These are phyloP conservation scores for Trachemys scripta DNA, from an alignment of 2,113 vertebrate species.

Conservation along the genomic window DNA sequence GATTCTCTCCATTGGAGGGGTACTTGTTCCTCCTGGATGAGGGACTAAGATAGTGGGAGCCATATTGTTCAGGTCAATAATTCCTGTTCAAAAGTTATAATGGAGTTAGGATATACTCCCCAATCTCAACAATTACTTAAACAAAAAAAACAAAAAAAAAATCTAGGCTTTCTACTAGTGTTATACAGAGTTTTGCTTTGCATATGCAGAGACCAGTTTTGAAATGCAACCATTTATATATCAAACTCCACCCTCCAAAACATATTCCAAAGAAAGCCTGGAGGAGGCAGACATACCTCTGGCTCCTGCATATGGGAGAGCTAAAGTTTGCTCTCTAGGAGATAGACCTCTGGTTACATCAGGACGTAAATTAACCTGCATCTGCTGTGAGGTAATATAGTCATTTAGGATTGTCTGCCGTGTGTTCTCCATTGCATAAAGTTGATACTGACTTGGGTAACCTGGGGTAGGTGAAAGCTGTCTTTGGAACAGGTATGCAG, in stretches of 20 bases:
- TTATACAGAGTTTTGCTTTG: neutral
- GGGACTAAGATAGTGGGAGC: slow-evolving; percentile 98
- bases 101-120: slow-evolving; percentile 18
- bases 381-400: slow-evolving; percentile 99
- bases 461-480: slow-evolving; percentile 93
- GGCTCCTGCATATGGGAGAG: slow-evolving; percentile 89
- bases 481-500: slow-evolving; percentile 96
- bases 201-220: neutral
- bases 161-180: neutral
- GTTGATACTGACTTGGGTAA: slow-evolving; percentile 96
- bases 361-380: slow-evolving; percentile 94
- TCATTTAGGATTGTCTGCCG: slow-evolving; percentile 98
- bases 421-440: slow-evolving; percentile 99
- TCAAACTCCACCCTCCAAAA: neutral
- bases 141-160: neutral
- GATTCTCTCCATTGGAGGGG: slow-evolving; percentile 97
- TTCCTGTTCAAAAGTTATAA: slow-evolving; percentile 83
- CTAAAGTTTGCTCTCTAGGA: slow-evolving; percentile 90
- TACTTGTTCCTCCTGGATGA: slow-evolving; percentile 95
- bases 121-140: slow-evolving; percentile 31
- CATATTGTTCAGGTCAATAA: slow-evolving; percentile 99
- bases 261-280: neutral
- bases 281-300: slow-evolving; percentile 86
- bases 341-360: slow-evolving; percentile 92
- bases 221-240: neutral